Conservation (phyloP, 2,113 vertebrate species). For the Brevimyrus niger region DNA sequence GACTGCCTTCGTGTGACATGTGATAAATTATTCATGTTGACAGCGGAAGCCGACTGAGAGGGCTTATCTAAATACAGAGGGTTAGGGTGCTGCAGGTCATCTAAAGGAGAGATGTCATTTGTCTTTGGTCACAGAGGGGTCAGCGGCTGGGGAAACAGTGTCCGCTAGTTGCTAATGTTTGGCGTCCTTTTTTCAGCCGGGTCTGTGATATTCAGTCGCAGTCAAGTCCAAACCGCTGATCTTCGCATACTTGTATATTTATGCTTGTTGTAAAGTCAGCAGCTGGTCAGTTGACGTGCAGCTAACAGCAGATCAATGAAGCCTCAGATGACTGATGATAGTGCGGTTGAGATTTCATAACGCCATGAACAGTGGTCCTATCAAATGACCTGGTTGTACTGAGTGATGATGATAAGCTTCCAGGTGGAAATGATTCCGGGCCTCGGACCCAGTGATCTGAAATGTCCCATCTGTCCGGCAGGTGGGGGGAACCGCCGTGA, state of each 20-base stretch:
- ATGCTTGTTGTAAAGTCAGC: background rate
- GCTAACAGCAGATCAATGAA: background rate
- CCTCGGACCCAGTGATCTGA: background rate
- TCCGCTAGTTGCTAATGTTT: background rate
- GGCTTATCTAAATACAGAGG: background rate
- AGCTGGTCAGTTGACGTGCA: background rate
- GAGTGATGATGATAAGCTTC: background rate
- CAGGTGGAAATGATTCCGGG: background rate
- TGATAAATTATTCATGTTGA: background rate
- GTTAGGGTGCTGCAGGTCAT: background rate
- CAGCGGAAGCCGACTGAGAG: background rate
- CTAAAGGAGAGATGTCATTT: background rate
- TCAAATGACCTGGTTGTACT: background rate
- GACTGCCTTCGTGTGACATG: background rate
- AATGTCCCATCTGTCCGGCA: constrained; percentile 28
- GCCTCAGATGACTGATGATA: background rate
- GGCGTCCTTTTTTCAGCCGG: background rate
- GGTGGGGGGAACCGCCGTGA: constrained; percentile 66
- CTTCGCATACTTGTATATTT: background rate
- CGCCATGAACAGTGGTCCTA: background rate
- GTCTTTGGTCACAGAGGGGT: background rate
- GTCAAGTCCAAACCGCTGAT: background rate
- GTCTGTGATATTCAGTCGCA: no score
- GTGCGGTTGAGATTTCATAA: background rate
- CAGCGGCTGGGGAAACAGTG: background rate